Evolutionary conservation across 2,888 invertebrate genomes (phyloP).

Genomic region (Morinoia aosen): DNA sequence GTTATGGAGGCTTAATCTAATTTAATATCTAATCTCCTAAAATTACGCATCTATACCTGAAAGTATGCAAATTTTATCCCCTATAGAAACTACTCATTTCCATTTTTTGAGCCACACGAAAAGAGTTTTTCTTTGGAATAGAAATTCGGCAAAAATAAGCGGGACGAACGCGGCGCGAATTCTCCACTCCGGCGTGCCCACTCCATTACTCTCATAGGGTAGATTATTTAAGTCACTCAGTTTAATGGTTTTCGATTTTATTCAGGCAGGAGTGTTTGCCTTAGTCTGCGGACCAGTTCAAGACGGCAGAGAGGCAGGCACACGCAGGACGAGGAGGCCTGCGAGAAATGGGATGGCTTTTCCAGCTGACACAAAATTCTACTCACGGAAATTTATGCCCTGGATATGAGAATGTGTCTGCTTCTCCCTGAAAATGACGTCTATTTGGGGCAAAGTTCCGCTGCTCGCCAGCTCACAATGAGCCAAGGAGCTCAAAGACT

Average conservation of each 20-base stretch:
- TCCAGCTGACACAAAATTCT: constrained; percentile 46
- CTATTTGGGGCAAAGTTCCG: constrained; percentile 19
- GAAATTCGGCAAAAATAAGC: not conserved
- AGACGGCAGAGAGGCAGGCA: constrained; percentile 13
- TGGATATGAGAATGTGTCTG: not conserved
- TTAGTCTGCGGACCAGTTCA: constrained; percentile 37
- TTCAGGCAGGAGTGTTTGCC: constrained; percentile 46
- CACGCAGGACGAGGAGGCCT: not conserved
- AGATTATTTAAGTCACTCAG: constrained; percentile 46
- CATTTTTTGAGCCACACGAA: not conserved
- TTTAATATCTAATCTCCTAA: not conserved
- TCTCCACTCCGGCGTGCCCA: not conserved
- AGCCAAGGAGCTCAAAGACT: not conserved
- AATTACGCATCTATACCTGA: not conserved
- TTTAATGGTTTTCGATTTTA: constrained; percentile 53
- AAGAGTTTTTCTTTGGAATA: not conserved
- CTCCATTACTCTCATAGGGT: constrained; percentile 50
- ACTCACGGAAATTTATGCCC: constrained; percentile 42
- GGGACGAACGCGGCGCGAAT: not conserved
- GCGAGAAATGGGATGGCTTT: constrained; percentile 45
- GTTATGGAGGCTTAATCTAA: no score
- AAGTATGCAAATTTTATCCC: not conserved
- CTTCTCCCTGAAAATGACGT: constrained; percentile 24
- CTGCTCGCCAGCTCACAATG: not conserved
- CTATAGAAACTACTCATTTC: not conserved